A percentile compares a stretch with the other conserved stretches of the same genome.
Evolutionary conservation across 2,888 invertebrate species (phyloP).

Genomic region (Lymantria dispar): DNA sequence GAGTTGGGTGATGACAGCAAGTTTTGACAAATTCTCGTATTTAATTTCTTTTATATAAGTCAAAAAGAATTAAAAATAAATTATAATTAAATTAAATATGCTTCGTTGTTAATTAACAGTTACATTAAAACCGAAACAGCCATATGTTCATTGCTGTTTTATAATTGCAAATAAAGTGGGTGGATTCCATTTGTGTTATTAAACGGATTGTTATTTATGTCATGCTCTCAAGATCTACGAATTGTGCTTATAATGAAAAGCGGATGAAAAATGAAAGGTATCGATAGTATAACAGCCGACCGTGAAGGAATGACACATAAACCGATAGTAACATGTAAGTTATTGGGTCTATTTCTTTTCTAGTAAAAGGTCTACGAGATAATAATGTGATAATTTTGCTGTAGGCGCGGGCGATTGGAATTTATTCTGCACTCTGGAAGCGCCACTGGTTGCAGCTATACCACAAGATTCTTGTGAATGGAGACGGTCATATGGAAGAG

Average conservation of each 20-base stretch:
- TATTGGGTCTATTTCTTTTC: not conserved
- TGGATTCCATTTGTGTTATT: constrained; percentile 53
- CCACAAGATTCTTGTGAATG: constrained; percentile 95
- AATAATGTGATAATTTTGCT: constrained; percentile 19
- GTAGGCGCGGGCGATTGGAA: constrained; percentile 93
- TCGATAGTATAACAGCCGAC: constrained; percentile 71
- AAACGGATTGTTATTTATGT: constrained; percentile 62
- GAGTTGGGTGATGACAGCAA: constrained; percentile 62
- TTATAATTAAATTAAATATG: constrained; percentile 24
- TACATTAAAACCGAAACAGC: constrained; percentile 5
- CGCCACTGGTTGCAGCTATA: constrained; percentile 89
- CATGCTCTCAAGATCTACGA: constrained; percentile 63
- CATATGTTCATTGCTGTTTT: constrained; percentile 17
- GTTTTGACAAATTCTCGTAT: constrained; percentile 61
- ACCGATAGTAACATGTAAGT: constrained; percentile 89
- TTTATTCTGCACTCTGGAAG: constrained; percentile 91
- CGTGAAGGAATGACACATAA: constrained; percentile 85
- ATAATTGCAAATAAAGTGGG: constrained; percentile 58
- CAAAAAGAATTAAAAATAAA: constrained; percentile 38
- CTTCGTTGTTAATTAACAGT: constrained; percentile 13
- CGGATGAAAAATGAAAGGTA: constrained; percentile 82
- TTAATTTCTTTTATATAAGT: constrained; percentile 40
- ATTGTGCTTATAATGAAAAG: constrained; percentile 66
- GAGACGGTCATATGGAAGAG: constrained; percentile 94
- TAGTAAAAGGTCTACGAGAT: constrained; percentile 5